Evolutionary conservation across 64 coral and sea anemone species (phyloP), one percentile per base, ranked within the genome.

Genomic region (Dendronephthya gigantea): DNA sequence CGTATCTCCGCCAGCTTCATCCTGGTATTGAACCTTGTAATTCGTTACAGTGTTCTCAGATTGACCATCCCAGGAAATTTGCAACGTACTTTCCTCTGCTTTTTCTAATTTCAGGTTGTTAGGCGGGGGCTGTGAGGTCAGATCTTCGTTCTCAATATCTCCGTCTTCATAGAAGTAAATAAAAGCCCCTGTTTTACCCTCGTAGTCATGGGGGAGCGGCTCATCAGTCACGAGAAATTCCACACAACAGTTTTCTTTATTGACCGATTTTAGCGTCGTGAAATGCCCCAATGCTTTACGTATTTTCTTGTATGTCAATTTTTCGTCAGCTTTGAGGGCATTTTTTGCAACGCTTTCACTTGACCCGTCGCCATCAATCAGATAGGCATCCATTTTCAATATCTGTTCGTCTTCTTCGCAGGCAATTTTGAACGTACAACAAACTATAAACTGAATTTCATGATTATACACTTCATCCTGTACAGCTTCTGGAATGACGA

Each of bases 211-310:
- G 15, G 38, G 17, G 16, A 89, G 12, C n/a, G 12, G 35, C n/a
- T 89, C 88, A 16, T 89, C 88, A 48, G 88, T 89, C 28, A 40
- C 82, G 66, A 89, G 33, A 62, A 89, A 89, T n/a, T 37, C 84
- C 7, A 35, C 52, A 16, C 49, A 50, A 27, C 22, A 0, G 39
- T 84, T 83, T 39, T 89, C 62, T 83, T 83, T 82, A 75, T 84
- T 89, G 19, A 31, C 82, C 34, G 82, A 8, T 83, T 84, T 89
- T 13, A 89, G 79, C 23, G 35, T 48, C 43, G 19, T n/a, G 29
- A 89, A 89, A 50, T 74, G 22, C 22, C 41, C 25, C 66, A 82
- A 27, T 84, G 88, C 47, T 82, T 89, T 50, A 14, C 88, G 51
- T 7, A 84, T 65, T 37, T 69, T 84, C 47, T 49, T 89, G 28